Conservation (phyloP, 2,113 vertebrate species). For the Sylvilagus bachmani region DNA sequence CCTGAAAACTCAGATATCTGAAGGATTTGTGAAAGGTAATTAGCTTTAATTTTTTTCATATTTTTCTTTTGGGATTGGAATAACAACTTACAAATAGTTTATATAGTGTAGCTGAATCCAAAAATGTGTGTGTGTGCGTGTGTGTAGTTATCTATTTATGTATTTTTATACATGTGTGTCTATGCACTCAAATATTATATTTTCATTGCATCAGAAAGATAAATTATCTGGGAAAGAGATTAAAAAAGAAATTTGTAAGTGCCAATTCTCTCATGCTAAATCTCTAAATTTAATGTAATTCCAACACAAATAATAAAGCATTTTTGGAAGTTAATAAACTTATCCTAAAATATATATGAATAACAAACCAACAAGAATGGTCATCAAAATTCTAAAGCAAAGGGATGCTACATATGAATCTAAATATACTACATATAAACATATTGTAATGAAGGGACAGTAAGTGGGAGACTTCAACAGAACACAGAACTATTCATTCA, state of each 20-base stretch:
- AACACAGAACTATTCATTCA: not conserved
- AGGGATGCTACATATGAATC: not conserved
- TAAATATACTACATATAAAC: not conserved
- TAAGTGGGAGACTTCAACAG: not conserved
- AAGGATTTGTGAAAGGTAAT: not conserved
- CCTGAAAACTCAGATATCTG: not conserved
- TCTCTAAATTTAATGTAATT: constrained; percentile 11
- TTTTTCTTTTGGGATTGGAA: not conserved
- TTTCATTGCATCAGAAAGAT: constrained; percentile 15
- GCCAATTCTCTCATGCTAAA: not conserved
- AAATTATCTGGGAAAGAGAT: not conserved
- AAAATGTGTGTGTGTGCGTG: not conserved
- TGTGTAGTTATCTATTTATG: not conserved
- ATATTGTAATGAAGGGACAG: not conserved
- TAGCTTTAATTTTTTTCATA: not conserved
- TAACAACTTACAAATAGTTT: not conserved
- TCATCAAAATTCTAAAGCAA: not conserved
- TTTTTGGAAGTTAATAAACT: not conserved
- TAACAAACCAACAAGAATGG: not conserved
- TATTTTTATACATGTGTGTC: not conserved
- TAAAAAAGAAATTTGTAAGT: not conserved
- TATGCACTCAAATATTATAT: not conserved
- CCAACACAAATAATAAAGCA: not conserved
- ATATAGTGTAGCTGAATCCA: not conserved
- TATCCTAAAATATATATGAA: not conserved